Percentiles rank a stretch among this genome's conserved stretches.
phyloP scores from a whole-genome alignment of 2,113 vertebrate genomes.

The Myotis brandtii region DNA sequence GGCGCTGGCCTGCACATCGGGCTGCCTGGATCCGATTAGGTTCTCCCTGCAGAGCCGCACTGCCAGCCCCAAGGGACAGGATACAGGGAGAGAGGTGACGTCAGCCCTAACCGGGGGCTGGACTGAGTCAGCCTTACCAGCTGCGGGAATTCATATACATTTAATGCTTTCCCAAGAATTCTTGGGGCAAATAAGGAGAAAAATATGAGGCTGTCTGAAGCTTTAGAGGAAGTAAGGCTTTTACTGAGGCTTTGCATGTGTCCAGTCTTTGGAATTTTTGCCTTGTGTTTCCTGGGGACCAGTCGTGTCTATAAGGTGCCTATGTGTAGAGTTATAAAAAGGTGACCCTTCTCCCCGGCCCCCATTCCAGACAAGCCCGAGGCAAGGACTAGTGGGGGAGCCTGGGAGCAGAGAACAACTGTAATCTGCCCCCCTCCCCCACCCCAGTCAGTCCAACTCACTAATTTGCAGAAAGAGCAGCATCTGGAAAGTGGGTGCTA shows the following conservation, averaged over 20 bases:
- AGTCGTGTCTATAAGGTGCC: neutral
- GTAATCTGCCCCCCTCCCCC: neutral
- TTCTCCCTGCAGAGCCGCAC: accelerated
- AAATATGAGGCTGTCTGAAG: neutral
- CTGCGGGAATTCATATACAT: neutral
- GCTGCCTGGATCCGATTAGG: neutral
- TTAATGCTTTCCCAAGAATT: neutral
- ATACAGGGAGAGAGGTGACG: accelerated
- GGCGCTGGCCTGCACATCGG: neutral
- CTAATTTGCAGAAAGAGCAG: neutral
- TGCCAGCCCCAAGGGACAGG: neutral
- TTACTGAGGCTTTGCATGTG: too few species aligned
- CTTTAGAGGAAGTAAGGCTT: neutral
- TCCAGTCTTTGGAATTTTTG: neutral
- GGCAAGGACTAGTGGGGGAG: neutral
- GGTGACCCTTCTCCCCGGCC: neutral
- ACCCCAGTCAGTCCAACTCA: too few species aligned
- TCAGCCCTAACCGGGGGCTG: neutral
- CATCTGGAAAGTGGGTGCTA: neutral
- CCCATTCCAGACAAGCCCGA: neutral
- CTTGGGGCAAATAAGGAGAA: neutral
- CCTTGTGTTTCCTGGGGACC: neutral
- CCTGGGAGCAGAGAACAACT: too few species aligned
- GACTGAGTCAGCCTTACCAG: neutral
- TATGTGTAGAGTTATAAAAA: neutral